Evolutionary conservation across 1,140 invertebrate genomes (phyloP).

Genomic region (Microplitis mediator): DNA sequence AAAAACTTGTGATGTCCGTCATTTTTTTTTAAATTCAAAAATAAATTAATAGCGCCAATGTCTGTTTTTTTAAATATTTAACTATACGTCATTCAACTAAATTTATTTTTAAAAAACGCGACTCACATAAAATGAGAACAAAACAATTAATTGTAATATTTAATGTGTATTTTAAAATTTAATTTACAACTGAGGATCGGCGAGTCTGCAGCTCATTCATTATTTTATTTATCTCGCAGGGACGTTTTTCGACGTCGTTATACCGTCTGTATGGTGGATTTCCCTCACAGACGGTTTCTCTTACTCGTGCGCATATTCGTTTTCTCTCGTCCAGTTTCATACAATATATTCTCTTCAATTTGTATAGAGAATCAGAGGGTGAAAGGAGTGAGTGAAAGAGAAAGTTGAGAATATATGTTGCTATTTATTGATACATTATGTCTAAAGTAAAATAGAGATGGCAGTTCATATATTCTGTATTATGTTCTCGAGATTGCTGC

Average conservation of each 20-base stretch:
- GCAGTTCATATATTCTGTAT: neutral
- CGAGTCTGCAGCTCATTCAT: slow-evolving; percentile 8
- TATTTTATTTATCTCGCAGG: slow-evolving; percentile 16
- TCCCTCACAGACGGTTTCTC: neutral
- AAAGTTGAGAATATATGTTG: neutral
- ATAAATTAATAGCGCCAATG: too few species aligned
- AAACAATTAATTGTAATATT: neutral
- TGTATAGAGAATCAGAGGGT: neutral
- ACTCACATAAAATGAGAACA: neutral
- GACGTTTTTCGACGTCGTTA: slow-evolving; percentile 11
- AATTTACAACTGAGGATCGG: neutral
- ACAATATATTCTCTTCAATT: neutral
- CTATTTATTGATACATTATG: slow-evolving; percentile 17
- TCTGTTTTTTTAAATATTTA: too few species aligned
- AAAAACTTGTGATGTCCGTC: too few species aligned
- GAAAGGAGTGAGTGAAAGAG: neutral
- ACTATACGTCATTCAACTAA: too few species aligned
- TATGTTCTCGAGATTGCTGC: neutral
- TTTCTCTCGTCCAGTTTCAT: neutral
- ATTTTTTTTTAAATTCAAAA: too few species aligned
- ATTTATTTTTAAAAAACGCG: too few species aligned
- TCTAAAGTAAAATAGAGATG: neutral
- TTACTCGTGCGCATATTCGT: neutral
- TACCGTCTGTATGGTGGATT: slow-evolving; percentile 7
- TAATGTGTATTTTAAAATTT: neutral